A percentile compares a stretch with the other conserved stretches of the same genome.
Conservation (phyloP, 1,140 invertebrate species). For the Pogonomyrmex barbatus region DNA sequence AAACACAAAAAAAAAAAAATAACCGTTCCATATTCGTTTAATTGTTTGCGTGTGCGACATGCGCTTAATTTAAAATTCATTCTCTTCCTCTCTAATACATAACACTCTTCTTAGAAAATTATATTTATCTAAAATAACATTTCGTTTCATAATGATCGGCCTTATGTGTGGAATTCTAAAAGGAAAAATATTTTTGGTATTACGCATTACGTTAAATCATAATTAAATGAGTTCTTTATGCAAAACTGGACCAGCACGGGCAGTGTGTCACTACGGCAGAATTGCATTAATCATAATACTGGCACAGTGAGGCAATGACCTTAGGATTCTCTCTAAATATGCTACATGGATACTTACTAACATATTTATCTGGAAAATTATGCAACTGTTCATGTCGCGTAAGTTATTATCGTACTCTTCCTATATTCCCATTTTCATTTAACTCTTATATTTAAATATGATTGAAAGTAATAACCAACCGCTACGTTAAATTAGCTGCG, state of each 20-base stretch:
- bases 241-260: slow-evolving; percentile 82
- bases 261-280: slow-evolving; percentile 84
- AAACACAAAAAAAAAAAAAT: neutral
- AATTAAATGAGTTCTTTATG: slow-evolving; percentile 70
- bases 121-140: slow-evolving; percentile 36
- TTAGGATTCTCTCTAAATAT: slow-evolving; percentile 78
- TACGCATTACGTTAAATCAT: slow-evolving; percentile 10
- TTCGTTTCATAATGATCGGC: neutral
- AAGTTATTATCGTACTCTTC: slow-evolving; percentile 25
- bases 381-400: slow-evolving; percentile 36
- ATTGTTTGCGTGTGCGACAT: slow-evolving; percentile 17
- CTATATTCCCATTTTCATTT: neutral
- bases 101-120: neutral
- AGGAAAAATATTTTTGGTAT: slow-evolving; percentile 32
- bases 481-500: slow-evolving; percentile 61
- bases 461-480: slow-evolving; percentile 68
- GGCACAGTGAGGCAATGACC: slow-evolving; percentile 83
- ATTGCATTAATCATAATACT: slow-evolving; percentile 77
- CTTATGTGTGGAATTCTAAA: neutral
- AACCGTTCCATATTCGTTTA: neutral
- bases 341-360: slow-evolving; percentile 59
- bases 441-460: slow-evolving; percentile 26
- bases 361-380: slow-evolving; percentile 62
- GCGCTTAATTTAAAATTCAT: neutral
- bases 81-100: neutral